These are phyloP conservation scores for human DNA, from an alignment of 2,113 vertebrate species.

Conservation along the genomic window DNA sequence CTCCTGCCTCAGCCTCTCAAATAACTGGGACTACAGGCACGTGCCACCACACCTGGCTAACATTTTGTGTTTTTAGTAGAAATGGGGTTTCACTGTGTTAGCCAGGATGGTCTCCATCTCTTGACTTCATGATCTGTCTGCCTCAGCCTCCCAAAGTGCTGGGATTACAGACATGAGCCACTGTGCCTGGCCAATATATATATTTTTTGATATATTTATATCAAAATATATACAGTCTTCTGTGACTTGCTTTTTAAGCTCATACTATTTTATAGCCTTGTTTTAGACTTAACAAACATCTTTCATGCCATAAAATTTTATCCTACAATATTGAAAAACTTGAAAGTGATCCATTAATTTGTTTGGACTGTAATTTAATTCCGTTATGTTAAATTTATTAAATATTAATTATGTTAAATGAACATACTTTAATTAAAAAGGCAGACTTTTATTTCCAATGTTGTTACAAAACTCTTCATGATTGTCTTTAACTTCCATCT, in stretches of 20 bases:
- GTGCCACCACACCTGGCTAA: too few species aligned
- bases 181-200: too few species aligned
- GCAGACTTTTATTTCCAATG: conserved; percentile 27
- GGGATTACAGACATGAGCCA: too few species aligned
- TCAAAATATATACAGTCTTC: neutral
- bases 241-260: neutral
- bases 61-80: too few species aligned
- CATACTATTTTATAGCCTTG: neutral
- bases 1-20: too few species aligned
- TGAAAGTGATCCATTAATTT: neutral
- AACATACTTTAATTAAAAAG: conserved; percentile 36
- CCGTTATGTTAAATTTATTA: conserved; percentile 46
- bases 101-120: too few species aligned
- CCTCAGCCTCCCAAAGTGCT: too few species aligned
- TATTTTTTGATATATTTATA: neutral
- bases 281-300: conserved; percentile 22
- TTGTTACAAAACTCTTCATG: conserved; percentile 3
- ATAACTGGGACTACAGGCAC: too few species aligned
- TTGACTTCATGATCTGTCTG: too few species aligned
- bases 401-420: conserved; percentile 46
- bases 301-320: conserved; percentile 29
- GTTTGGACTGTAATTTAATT: conserved; percentile 51
- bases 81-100: too few species aligned
- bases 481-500: conserved; percentile 14
- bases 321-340: conserved; percentile 9